Evolutionary conservation across 2,888 invertebrate genomes (phyloP).

Genomic region (Caenorhabditis wallacei): DNA sequence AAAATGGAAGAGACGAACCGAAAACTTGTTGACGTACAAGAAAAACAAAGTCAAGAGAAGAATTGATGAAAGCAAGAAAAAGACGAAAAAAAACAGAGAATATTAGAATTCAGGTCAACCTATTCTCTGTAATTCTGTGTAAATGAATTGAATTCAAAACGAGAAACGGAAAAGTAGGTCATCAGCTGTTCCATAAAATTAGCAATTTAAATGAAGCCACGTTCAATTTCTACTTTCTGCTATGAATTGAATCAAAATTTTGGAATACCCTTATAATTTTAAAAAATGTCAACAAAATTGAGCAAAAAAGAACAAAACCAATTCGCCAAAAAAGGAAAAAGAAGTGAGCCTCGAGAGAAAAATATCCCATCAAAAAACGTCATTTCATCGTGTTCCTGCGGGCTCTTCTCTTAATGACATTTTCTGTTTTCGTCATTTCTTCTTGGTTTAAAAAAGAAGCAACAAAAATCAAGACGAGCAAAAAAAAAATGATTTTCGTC

Average conservation of each 20-base stretch:
- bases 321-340: slow-evolving; percentile 6
- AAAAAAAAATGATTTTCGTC: background rate
- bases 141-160: too few species aligned
- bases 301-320: slow-evolving; percentile 1
- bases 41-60: slow-evolving; percentile 9
- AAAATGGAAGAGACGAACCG: slow-evolving; percentile 21
- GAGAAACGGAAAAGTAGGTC: too few species aligned
- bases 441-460: background rate
- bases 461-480: background rate
- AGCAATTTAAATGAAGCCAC: slow-evolving; percentile 26
- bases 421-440: background rate
- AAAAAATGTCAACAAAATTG: background rate
- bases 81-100: background rate
- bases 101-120: background rate
- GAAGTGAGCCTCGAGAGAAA: background rate
- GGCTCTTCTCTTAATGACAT: slow-evolving; percentile 23
- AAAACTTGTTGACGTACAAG: slow-evolving; percentile 24
- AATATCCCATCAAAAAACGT: slow-evolving; percentile 48
- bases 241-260: background rate
- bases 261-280: background rate
- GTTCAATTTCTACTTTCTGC: background rate
- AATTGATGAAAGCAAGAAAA: background rate
- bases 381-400: slow-evolving; percentile 27
- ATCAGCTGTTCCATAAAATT: too few species aligned
- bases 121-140: too few species aligned